Conservation (phyloP, 2,888 invertebrate genomes). For the Metalampra italica region DNA sequence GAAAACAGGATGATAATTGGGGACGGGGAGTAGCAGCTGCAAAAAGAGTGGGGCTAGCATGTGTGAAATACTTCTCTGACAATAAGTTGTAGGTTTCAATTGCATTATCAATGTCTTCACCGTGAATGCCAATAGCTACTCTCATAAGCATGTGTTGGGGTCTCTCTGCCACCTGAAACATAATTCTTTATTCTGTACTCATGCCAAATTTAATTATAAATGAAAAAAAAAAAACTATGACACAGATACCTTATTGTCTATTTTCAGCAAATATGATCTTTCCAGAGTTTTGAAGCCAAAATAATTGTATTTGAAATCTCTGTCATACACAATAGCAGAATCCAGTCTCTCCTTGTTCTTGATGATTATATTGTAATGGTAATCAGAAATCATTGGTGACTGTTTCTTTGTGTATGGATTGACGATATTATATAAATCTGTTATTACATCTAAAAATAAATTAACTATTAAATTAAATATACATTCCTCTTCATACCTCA, state of each 20-base stretch:
- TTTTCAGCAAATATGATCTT: conserved; percentile 94
- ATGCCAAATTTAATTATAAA: no score
- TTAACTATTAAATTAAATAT: not conserved
- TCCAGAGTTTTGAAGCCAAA: conserved; percentile 99
- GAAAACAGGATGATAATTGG: conserved; percentile 96
- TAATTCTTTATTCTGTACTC: not conserved
- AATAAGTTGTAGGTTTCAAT: conserved; percentile 97
- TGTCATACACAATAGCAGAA: conserved; percentile 96
- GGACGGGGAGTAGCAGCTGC: conserved; percentile 95
- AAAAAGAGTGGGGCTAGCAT: conserved; percentile 98
- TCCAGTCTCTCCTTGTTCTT: conserved; percentile 93
- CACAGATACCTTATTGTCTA: conserved; percentile 84
- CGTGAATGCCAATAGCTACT: conserved; percentile 97
- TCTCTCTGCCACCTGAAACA: conserved; percentile 87
- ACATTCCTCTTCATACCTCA: not conserved
- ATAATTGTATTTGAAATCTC: conserved; percentile 98
- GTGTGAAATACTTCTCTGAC: conserved; percentile 97
- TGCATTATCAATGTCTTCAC: conserved; percentile 93
- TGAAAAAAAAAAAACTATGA: no score
- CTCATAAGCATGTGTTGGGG: conserved; percentile 99
- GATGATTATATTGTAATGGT: conserved; percentile 88
- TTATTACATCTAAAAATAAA: conserved; percentile 88
- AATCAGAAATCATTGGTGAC: conserved; percentile 92
- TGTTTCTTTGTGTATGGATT: conserved; percentile 84
- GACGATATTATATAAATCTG: conserved; percentile 87